These are phyloP conservation scores for Autographa gamma DNA, from an alignment of 2,888 invertebrate genomes.

Conservation along the genomic window DNA sequence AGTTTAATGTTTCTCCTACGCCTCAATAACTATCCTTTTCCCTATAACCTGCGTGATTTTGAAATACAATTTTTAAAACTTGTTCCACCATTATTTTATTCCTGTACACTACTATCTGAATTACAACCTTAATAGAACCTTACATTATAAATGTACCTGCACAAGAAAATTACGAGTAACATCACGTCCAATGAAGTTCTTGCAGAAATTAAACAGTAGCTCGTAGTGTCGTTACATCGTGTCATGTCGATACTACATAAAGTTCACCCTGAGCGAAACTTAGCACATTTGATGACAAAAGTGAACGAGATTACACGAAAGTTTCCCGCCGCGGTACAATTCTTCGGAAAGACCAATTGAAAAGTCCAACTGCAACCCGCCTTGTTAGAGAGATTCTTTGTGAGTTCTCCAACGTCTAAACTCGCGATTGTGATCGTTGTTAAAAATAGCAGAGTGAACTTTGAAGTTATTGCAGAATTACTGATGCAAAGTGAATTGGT, in stretches of 20 bases:
- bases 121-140: too few relatives aligned
- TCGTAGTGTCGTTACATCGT: conserved; percentile 40
- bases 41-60: too few relatives aligned
- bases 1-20: too few relatives aligned
- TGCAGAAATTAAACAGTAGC: conserved; percentile 33
- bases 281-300: conserved; percentile 59
- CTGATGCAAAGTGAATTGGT: conserved; percentile 12
- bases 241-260: conserved; percentile 51
- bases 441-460: conserved; percentile 19
- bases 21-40: too few relatives aligned
- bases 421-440: conserved; percentile 28
- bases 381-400: conserved; percentile 52
- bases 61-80: too few relatives aligned
- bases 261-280: conserved; percentile 48
- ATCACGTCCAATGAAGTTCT: background rate
- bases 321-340: conserved; percentile 39
- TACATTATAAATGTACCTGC: background rate
- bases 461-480: conserved; percentile 20
- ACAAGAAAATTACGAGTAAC: conserved; percentile 1
- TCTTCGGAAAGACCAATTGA: conserved; percentile 49
- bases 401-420: conserved; percentile 23
- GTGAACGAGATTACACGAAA: conserved; percentile 53
- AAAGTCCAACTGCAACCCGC: conserved; percentile 49
- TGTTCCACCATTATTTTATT: too few relatives aligned
- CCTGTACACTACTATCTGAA: too few relatives aligned